Conservation (phyloP, 2,113 vertebrate genomes). For the Ondatra zibethicus region DNA sequence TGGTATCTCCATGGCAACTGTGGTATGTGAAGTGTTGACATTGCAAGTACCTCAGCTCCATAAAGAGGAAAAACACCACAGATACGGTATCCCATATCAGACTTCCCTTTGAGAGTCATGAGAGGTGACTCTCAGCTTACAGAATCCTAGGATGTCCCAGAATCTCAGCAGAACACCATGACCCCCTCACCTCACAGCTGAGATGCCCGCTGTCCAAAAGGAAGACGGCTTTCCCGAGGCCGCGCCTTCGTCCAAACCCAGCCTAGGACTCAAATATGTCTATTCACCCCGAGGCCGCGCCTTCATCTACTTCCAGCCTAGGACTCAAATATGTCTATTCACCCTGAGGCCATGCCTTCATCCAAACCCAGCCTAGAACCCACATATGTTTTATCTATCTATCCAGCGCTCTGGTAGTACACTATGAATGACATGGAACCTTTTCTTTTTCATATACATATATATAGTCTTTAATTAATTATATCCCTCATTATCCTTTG, state of each 20-base stretch:
- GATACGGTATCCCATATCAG: neutral
- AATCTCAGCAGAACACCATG: neutral
- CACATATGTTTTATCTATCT: neutral
- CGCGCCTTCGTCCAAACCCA: fast-evolving
- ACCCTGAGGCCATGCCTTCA: neutral
- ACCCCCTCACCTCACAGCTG: neutral
- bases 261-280: neutral
- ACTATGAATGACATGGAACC: neutral
- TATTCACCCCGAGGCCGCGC: neutral
- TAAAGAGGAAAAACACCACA: neutral
- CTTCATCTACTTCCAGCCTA: no score
- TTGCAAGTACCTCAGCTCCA: neutral
- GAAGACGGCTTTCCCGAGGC: neutral
- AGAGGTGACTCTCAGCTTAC: neutral
- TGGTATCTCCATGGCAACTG: neutral
- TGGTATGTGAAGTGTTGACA: neutral
- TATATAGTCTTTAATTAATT: neutral
- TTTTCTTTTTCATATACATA: neutral
- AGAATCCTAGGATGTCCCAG: neutral
- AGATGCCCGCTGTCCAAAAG: neutral
- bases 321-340: neutral
- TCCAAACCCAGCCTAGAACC: neutral
- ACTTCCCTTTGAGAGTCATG: neutral
- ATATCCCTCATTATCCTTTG: neutral
- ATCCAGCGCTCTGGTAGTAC: neutral